Evolutionary conservation across 2,113 vertebrate species (phyloP), one percentile per base, ranked within the genome.

Genomic region (Orientallactaga bullata): DNA sequence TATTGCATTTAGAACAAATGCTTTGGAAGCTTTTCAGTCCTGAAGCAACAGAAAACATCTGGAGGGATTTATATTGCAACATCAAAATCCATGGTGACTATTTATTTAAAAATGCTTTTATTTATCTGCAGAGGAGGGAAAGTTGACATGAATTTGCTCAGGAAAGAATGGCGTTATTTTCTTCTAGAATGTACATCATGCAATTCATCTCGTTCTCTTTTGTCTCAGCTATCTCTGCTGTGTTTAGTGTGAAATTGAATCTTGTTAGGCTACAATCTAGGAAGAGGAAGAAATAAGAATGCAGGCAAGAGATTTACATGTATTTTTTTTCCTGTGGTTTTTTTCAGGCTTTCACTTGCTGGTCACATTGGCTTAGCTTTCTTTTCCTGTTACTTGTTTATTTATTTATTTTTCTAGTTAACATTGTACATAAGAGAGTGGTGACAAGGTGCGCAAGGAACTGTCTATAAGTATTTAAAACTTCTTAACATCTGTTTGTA

Each of bases 31-130:
- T 65, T 92, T 89, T 76, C 93, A 72, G 68, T 93, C 63, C 20
- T 47, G 76, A 94, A 95, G 77, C 80, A 60, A 73, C 51, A 94
- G 51, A 89, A 83, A 94, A 90, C 76, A 93, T 92, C 86, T 84
- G 85, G 76, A 85, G 15, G 88, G 30, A 94, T 96, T 96, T 94
- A 96, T 95, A 92, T 96, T 88, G 92, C 58, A 89, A 69, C 94
- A 95, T 94, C 80, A 91, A 93, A 96, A 94, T 96, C 90, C 91
- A 95, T 89, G 85, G 88, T 91, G 89, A 94, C 89, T 88, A 79
- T 97, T 94, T 94, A 94, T 89, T 95, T 92, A 71, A 91, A 96
- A 94, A 90, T 87, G 61, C 30, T 88, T 84, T 90, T 95, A 92
- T 91, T 96, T 95, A 91, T 94, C 63, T 78, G 21, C 72, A 90